Conservation (phyloP, 2,797 vertebrate genomes). For the Enteromius treurensis region DNA sequence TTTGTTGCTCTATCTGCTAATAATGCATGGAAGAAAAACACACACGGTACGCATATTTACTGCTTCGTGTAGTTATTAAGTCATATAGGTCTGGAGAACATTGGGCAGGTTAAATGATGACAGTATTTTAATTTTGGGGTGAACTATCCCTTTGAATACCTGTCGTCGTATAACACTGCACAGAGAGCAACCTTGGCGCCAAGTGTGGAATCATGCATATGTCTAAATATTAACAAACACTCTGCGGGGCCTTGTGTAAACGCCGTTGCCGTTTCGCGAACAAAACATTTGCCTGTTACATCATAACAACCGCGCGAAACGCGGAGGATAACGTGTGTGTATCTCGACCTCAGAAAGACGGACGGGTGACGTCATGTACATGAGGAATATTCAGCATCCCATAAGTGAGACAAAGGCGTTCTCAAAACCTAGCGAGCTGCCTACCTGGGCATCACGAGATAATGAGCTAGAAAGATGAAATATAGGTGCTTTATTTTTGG, state of each 20-base stretch:
- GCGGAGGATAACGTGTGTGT: constrained; percentile 26
- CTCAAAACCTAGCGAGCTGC: not conserved
- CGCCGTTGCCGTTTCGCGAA: not conserved
- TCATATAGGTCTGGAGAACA: not conserved
- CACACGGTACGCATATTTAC: not conserved
- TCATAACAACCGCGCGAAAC: constrained; percentile 26
- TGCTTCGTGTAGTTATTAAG: not conserved
- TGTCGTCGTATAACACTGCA: constrained; percentile 10
- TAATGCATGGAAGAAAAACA: not conserved
- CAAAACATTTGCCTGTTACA: constrained; percentile 11
- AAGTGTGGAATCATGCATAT: constrained; percentile 18
- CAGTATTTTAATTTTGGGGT: not conserved
- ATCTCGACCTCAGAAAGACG: constrained; percentile 15
- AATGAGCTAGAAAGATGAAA: not conserved
- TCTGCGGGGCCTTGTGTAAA: constrained; percentile 11
- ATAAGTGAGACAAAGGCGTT: constrained; percentile 35
- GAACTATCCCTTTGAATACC: constrained; percentile 28
- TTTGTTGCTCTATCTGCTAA: not conserved
- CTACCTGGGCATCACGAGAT: not conserved
- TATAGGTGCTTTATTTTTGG: not conserved
- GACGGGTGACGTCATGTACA: constrained; percentile 48
- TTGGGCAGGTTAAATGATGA: not conserved
- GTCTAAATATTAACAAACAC: constrained; percentile 38
- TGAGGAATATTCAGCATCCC: constrained; percentile 44
- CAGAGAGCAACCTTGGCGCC: constrained; percentile 19